Base-by-base conservation (phyloP, 92 coral and sea anemone genomes). In the Porites lobata region DNA sequence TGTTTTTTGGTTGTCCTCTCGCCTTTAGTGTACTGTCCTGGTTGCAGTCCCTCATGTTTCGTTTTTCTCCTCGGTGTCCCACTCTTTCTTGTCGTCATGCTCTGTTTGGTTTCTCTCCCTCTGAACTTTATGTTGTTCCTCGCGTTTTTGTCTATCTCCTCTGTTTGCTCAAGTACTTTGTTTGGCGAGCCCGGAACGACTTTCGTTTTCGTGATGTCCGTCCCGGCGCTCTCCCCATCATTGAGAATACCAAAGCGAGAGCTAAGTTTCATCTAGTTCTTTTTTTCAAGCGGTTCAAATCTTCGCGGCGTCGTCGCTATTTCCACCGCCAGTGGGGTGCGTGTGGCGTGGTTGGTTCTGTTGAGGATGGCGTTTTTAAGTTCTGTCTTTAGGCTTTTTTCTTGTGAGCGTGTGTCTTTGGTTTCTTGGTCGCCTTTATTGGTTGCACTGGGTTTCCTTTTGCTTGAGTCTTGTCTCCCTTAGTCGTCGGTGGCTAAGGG, bases 131-230 rank as follows among this genome's bases (percentile, higher is more conserved):
- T 3, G 15, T 29, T 9, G 84, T 89, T 3, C 85, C 85, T 3
- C 56, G 64, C 0, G 70, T 89, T 9, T 89, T 89, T 63, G 74
- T 76, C 11, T 63, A 76, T 17, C 14, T 67, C 0, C 80, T 83
- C 1, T 52, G 69, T n/a, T 50, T 83, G 1, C 77, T 61, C 19
- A 83, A 89, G 15, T 89, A 59, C 38, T 10, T 56, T 8, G 52
- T 89, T 1, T 89, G 88, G 84, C 1, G n/a, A 0, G 51, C 84
- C 1, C 68, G 76, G 2, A 89, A 89, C 3, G 32, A 29, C 32
- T 29, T 29, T 29, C 2, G 32, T 1, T 29, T 29, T 29, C 2
- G 32, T 29, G 20, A 18, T 71, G 21, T 29, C 18, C 71, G 20
- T 0, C 86, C 86, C 0, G 4, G 75, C 4, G 77, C 65, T 1